Evolutionary conservation across 2,113 vertebrate genomes (phyloP), one percentile per base, ranked within the genome.

Genomic region (Nyctibius bracteatus): DNA sequence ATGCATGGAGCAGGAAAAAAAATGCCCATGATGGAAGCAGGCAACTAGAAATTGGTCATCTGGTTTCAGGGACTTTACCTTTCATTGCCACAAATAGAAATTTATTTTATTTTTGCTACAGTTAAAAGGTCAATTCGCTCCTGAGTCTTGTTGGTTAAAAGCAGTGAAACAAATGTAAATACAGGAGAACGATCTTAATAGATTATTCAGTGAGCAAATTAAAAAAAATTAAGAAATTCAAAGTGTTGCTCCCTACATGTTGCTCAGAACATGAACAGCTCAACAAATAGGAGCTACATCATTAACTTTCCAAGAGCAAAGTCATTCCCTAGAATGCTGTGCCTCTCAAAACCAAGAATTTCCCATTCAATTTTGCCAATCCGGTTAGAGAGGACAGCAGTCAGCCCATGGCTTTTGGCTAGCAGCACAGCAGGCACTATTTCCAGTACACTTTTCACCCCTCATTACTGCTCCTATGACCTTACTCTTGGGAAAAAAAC

Each of bases 21-120:
- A 81, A 92, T 73, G 89, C 78, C 87, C 73, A 43, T 90, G 92
- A 92, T 94, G 82, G 66, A 96, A 96, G 90, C 95, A 95, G 92
- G 88, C 65, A 75, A 89, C 70, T 92, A 74, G 46, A 89, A 95
- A 23, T 65, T 43, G 39, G 68, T 65, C 65, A 91, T 72, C 81
- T 84, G 54, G 79, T 94, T 90, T 93, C 49, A 70, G 78, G 70
- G 92, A 77, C 49, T 88, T 82, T 47, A 61, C 55, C 75, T 92
- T 71, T 61, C 55, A 63, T 65, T 90, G 86, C 31, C 90, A 94
- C 46, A 87, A 79, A 91, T 10, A 30, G 8, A 78, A 75, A 65
- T 52, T 35, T 37, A 28, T 82, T 88, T 85, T 22, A 37, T 43
- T 89, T 93, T 71, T 20, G 7, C 35, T 66, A 63, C 11, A 33